phyloP scores from a whole-genome alignment of 2,888 invertebrate genomes.

The Coremacera marginata region DNA sequence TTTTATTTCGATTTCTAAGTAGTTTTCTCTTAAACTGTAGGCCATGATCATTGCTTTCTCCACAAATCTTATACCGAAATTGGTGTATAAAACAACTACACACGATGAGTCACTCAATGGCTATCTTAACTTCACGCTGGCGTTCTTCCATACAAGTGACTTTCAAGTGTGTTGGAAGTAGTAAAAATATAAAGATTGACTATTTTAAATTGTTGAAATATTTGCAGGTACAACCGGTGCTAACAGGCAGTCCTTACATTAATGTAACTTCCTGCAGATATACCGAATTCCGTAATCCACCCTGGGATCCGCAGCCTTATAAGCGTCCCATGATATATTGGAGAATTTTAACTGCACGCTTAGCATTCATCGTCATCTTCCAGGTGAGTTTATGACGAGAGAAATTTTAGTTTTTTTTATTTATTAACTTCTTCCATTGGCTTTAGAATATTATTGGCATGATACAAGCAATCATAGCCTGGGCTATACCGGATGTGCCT shows the following conservation, averaged over 20 bases:
- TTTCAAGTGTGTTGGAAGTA: slow-evolving; percentile 67
- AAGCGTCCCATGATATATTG: slow-evolving; percentile 78
- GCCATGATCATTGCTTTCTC: slow-evolving; percentile 87
- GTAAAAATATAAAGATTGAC: background rate
- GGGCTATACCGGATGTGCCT: slow-evolving; percentile 84
- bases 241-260: slow-evolving; percentile 58
- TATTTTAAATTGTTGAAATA: background rate
- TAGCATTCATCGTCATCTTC: slow-evolving; percentile 83
- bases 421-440: slow-evolving; percentile 37
- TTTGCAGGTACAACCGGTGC: slow-evolving; percentile 52
- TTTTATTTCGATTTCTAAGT: background rate
- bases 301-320: slow-evolving; percentile 70
- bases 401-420: background rate
- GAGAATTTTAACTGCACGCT: slow-evolving; percentile 79
- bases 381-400: slow-evolving; percentile 67
- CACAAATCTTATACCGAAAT: slow-evolving; percentile 83
- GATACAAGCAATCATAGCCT: slow-evolving; percentile 79
- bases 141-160: slow-evolving; percentile 76
- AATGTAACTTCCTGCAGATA: slow-evolving; percentile 74
- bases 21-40: slow-evolving; percentile 67
- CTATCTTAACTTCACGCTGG: slow-evolving; percentile 78
- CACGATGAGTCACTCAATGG: slow-evolving; percentile 73
- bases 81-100: slow-evolving; percentile 75
- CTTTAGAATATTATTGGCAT: slow-evolving; percentile 81
- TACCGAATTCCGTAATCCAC: slow-evolving; percentile 77